Evolutionary conservation across 2,797 vertebrate species (phyloP).

Genomic region (Sebastes iracundus): DNA sequence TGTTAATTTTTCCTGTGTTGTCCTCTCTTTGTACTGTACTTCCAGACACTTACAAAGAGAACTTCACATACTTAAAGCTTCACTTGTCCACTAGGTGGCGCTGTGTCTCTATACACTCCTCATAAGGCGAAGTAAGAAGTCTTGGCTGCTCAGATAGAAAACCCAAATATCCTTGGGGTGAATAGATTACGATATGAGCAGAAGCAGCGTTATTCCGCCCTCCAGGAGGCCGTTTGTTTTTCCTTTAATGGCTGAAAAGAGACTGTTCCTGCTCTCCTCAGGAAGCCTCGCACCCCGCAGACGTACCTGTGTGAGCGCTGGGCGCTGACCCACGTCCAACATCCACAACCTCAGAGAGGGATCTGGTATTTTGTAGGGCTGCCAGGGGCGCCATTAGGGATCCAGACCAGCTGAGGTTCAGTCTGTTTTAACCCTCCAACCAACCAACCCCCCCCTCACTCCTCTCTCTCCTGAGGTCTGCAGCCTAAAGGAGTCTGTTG

Average conservation of each 20-base stretch:
- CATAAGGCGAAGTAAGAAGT: constrained; percentile 33
- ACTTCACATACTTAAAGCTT: neutral
- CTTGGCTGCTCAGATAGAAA: constrained; percentile 60
- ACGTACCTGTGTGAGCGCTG: constrained; percentile 65
- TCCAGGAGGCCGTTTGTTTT: constrained; percentile 69
- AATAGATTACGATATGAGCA: constrained; percentile 60
- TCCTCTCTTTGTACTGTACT: neutral
- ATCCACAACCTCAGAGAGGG: constrained; percentile 64
- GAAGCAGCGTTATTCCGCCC: constrained; percentile 34
- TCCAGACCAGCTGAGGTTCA: constrained; percentile 73
- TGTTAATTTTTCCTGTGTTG: constrained; percentile 24
- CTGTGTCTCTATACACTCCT: constrained; percentile 60
- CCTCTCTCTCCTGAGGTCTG: constrained; percentile 65
- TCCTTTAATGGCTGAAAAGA: constrained; percentile 73
- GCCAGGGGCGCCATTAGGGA: constrained; percentile 69
- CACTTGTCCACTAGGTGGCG: constrained; percentile 70
- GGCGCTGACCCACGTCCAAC: constrained; percentile 68
- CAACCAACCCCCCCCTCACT: neutral
- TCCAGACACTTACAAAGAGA: neutral
- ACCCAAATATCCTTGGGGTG: constrained; percentile 77
- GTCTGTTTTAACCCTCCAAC: constrained; percentile 52
- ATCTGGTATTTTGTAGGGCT: constrained; percentile 57
- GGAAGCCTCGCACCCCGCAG: constrained; percentile 50
- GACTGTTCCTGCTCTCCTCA: constrained; percentile 62
- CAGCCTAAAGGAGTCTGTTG: constrained; percentile 74